Evolutionary conservation across 2,113 vertebrate genomes (phyloP), one percentile per base, ranked within the genome.

Genomic region (Mesoclemmys tuberculata): DNA sequence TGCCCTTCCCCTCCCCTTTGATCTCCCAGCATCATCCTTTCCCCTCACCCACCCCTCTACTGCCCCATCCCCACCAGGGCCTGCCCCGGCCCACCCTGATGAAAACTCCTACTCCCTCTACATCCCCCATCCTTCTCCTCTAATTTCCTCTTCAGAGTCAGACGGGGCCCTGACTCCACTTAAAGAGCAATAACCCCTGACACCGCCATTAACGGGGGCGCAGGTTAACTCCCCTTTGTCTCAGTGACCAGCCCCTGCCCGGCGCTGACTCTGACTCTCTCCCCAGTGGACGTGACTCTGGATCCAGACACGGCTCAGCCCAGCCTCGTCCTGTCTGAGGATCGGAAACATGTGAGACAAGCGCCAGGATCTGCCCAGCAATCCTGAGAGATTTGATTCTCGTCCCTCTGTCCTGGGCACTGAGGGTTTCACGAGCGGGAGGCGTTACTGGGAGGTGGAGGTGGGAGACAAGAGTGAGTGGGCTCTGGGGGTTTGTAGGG

Each of bases 221-320:
- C 8, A 5, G n/a, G 68, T 35, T 29, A 38, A 38, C 38, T 71
- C 38, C 35, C n/a, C 19, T 38, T 38, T 22, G 38, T 71, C 21
- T 8, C 21, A 38, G 68, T 8, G 35, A 38, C n/a, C 68, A 21
- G n/a, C 35, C 68, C 35, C 21, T 9, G 18, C n/a, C 68, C 68
- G 14, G 58, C 58, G 13, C 58, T 61, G 56, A 71, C 58, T 58
- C 29, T 58, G 38, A 35, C 14, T 77, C 64, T 48, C 87, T 31
- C 87, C 19, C 85, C 79, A 98, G 98, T 14, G 79, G 96, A 98
- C 35, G n/a, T 94, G 44, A 92, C 90, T 48, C 84, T 92, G 75
- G 89, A 88, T 77, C 89, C 90, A 46, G 83, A 51, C 54, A 84
- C 55, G 1, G 93, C 89, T 14, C 80, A 91, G 46, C 85, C 68